A percentile compares a stretch with the other conserved stretches of the same genome.
Evolutionary conservation across 2,797 vertebrate genomes (phyloP).

Genomic region (Oreonectes daqikongensis): DNA sequence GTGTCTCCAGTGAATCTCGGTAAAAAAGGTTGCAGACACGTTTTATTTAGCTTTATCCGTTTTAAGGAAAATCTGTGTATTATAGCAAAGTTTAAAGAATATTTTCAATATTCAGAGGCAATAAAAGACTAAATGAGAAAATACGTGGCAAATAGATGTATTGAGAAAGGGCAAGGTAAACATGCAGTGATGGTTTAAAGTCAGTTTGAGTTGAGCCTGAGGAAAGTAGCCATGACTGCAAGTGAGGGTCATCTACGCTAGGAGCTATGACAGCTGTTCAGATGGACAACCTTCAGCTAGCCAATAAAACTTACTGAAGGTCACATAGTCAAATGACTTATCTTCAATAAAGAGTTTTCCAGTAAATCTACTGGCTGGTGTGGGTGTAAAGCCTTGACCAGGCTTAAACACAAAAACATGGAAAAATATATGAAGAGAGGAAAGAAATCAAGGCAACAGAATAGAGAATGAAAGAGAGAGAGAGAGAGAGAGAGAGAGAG

Average conservation of each 20-base stretch:
- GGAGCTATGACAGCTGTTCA: constrained; percentile 34
- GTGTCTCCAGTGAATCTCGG: too few relatives aligned
- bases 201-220: background rate
- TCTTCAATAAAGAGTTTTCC: background rate
- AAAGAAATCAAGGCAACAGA: background rate
- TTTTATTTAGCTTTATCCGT: too few relatives aligned
- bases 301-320: background rate
- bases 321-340: constrained; percentile 8
- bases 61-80: too few relatives aligned
- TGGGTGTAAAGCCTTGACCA: background rate
- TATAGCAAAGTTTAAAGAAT: too few relatives aligned
- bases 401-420: background rate
- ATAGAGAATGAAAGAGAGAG: background rate
- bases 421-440: background rate
- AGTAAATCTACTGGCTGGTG: background rate
- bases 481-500: background rate
- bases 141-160: background rate
- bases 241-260: constrained; percentile 28
- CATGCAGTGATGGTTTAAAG: constrained; percentile 16
- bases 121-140: too few relatives aligned
- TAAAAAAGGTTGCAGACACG: too few relatives aligned
- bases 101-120: too few relatives aligned
- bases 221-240: background rate
- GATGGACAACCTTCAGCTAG: constrained; percentile 36
- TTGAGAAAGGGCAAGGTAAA: background rate